Evolutionary conservation across 2,113 vertebrate species (phyloP), one percentile per base, ranked within the genome.

Genomic region (Silurus asotus): DNA sequence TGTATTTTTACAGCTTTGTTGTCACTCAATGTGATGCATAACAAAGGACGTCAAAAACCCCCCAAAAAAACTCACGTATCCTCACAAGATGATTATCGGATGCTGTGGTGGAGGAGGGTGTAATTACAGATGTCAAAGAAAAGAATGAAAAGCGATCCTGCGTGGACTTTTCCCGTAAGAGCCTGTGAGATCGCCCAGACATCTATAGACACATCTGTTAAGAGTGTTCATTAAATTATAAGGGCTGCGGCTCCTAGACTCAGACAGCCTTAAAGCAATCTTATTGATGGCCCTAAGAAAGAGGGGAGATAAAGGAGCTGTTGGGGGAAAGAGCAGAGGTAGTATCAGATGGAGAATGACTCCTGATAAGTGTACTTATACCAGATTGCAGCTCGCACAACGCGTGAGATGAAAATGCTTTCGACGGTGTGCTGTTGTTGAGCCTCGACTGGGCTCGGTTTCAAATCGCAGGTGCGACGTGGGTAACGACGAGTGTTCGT

Each of bases 191-290:
- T 69, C 28, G 79, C 25, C 85, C 58, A 81, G 45, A n/a, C 45
- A 62, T 82, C 25, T 65, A 53, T 45, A 64, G 70, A 58, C 72
- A 87, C 58, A 72, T 64, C 17, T 59, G 45, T 70, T 81, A 28
- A 80, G 56, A 81, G 48, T 67, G 69, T 48, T 74, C 58, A 82
- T 75, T 76, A 64, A 85, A 77, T 87, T 64, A 84, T 61, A 70
- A 75, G 45, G 19, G 45, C 79, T 74, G 59, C 4, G 28, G 17
- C 56, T 78, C 19, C 37, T 85, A 75, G 28, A 49, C 77, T 45
- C 65, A 86, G 13, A 51, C n/a, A 81, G 64, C 28, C 67, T 25
- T 74, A 81, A 51, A 53, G 55, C 55, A 81, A 86, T 51, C 55
- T 79, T 81, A 72, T 37, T 86, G 37, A 74, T 72, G 77, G 53